A percentile compares a stretch with the other conserved stretches of the same genome.
Evolutionary conservation across 2,797 vertebrate genomes (phyloP).

Genomic region (Neostethus bicornis): DNA sequence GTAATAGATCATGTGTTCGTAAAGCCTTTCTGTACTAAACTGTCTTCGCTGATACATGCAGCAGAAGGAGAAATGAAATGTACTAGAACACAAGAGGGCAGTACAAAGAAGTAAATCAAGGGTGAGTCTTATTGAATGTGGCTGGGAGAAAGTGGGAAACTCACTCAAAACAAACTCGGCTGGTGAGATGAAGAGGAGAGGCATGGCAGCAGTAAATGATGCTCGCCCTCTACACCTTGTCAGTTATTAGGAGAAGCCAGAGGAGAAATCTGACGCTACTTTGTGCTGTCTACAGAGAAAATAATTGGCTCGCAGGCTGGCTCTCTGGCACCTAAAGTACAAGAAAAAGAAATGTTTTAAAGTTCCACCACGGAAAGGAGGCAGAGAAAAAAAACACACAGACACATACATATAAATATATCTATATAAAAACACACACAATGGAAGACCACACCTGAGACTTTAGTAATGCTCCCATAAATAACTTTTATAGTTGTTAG

Average conservation of each 20-base stretch:
- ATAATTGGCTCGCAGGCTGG: conserved; percentile 69
- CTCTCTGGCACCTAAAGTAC: conserved; percentile 50
- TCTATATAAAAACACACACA: background rate
- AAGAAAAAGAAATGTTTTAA: conserved; percentile 54
- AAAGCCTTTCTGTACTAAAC: conserved; percentile 9
- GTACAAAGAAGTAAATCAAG: conserved; percentile 41
- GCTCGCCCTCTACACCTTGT: conserved; percentile 73
- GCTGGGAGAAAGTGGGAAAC: conserved; percentile 51
- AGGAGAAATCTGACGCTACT: conserved; percentile 76
- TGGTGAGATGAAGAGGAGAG: conserved; percentile 66
- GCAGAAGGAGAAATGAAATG: conserved; percentile 46
- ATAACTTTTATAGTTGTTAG: too few species aligned
- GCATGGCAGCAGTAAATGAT: conserved; percentile 74
- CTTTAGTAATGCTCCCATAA: too few species aligned
- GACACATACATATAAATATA: too few species aligned
- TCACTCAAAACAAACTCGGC: conserved; percentile 60
- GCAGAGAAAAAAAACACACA: too few species aligned
- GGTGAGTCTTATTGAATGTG: conserved; percentile 48
- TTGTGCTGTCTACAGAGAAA: conserved; percentile 71
- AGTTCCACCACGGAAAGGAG: conserved; percentile 42
- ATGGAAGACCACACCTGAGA: too few species aligned
- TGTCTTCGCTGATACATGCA: conserved; percentile 33
- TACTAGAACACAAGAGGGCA: conserved; percentile 55
- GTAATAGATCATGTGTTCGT: conserved; percentile 16
- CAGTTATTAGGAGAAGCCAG: conserved; percentile 76